phyloP scores from a whole-genome alignment of 2,113 vertebrate genomes.

The Myiagra hebetior region DNA sequence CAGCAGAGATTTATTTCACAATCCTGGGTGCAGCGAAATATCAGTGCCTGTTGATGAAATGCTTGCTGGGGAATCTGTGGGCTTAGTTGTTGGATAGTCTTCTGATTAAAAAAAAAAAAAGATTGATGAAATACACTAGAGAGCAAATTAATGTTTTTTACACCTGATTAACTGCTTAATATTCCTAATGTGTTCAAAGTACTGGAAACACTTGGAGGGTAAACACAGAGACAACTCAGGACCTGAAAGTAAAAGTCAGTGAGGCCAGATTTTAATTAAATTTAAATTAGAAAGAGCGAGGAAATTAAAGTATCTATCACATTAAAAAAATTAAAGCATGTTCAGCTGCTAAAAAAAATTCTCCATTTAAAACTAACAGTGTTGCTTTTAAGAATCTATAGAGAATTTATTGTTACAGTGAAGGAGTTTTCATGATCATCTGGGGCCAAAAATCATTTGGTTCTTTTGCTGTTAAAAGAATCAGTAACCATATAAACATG shows the following conservation, averaged over 20 bases:
- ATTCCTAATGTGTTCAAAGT: constrained; percentile 48
- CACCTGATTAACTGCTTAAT: constrained; percentile 65
- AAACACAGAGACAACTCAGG: constrained; percentile 34
- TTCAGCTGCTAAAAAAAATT: background rate
- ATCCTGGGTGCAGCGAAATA: background rate
- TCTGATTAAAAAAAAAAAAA: constrained; percentile 32
- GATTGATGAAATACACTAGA: background rate
- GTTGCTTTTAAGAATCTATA: background rate
- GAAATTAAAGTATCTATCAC: constrained; percentile 50
- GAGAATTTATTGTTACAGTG: background rate
- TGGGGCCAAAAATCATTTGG: background rate
- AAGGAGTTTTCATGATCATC: background rate
- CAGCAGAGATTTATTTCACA: constrained; percentile 2
- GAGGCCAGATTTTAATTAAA: constrained; percentile 57
- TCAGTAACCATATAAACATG: background rate
- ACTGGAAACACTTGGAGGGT: constrained; percentile 45
- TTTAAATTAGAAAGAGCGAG: constrained; percentile 59
- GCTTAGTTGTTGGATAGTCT: background rate
- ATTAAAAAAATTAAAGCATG: background rate
- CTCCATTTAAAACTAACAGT: background rate
- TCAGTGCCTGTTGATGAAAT: constrained; percentile 1
- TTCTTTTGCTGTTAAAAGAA: background rate
- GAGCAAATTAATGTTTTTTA: constrained; percentile 61
- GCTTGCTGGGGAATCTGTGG: background rate
- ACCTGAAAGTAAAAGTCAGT: constrained; percentile 37